A percentile compares a stretch with the other conserved stretches of the same genome.
Evolutionary conservation across 1,140 invertebrate genomes (phyloP).

Genomic region (Telenomus remus): DNA sequence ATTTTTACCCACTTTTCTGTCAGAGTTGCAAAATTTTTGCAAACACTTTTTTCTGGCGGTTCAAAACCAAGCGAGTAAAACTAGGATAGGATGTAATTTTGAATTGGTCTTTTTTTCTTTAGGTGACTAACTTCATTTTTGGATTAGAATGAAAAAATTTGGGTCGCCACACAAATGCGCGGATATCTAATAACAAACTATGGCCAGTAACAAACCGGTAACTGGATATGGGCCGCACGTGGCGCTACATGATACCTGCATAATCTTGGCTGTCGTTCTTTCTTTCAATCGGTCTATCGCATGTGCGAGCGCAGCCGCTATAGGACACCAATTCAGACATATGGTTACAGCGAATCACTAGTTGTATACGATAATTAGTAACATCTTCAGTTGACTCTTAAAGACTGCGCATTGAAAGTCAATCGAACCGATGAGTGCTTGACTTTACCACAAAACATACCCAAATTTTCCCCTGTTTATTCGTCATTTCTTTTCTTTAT

Average conservation of each 20-base stretch:
- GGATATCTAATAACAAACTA: slow-evolving; percentile 61
- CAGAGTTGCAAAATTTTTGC: too few relatives aligned
- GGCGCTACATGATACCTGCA: slow-evolving; percentile 64
- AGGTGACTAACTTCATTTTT: too few relatives aligned
- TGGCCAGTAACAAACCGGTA: slow-evolving; percentile 60
- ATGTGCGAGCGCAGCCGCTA: background rate
- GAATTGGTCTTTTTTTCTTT: too few relatives aligned
- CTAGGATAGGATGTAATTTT: too few relatives aligned
- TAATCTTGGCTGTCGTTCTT: slow-evolving; percentile 40
- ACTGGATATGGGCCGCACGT: slow-evolving; percentile 65
- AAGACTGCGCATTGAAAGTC: background rate
- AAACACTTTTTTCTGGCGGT: too few relatives aligned
- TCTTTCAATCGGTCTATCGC: slow-evolving; percentile 25
- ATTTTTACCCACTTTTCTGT: too few relatives aligned
- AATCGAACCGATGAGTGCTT: too few relatives aligned
- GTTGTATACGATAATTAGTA: slow-evolving; percentile 21
- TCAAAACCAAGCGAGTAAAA: too few relatives aligned
- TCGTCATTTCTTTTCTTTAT: too few relatives aligned
- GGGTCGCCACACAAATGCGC: slow-evolving; percentile 14
- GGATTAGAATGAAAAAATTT: slow-evolving; percentile 2
- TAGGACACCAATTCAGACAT: background rate
- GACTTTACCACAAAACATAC: too few relatives aligned
- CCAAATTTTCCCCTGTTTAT: too few relatives aligned
- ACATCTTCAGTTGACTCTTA: slow-evolving; percentile 17
- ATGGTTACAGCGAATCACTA: background rate